A percentile compares a stretch with the other conserved stretches of the same genome.
Evolutionary conservation across 2,113 vertebrate species (phyloP).

Genomic region (Saccopteryx bilineata): DNA sequence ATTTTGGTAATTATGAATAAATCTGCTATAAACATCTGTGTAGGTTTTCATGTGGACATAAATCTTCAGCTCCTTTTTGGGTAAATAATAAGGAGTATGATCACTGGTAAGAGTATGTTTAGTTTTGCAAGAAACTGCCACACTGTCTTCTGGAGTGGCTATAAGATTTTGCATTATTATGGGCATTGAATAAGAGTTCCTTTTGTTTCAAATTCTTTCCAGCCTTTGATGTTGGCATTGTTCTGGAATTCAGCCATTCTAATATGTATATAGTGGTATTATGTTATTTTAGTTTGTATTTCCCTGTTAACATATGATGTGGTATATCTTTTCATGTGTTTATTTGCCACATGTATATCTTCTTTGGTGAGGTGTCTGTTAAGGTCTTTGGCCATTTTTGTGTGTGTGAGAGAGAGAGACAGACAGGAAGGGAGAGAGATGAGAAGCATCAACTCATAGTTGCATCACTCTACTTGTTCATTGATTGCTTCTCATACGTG

Average conservation of each 20-base stretch:
- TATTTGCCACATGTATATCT: not conserved
- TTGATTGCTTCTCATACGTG: no score
- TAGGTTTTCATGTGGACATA: not conserved
- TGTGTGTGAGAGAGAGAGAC: no score
- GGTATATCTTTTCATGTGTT: not conserved
- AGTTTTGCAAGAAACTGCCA: conserved; percentile 21
- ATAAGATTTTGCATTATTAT: not conserved
- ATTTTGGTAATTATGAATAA: not conserved
- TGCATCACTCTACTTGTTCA: no score
- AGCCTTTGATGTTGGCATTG: not conserved
- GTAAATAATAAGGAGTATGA: not conserved
- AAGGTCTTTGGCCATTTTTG: not conserved
- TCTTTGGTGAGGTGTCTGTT: not conserved
- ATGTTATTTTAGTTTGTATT: conserved; percentile 6
- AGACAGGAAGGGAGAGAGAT: no score
- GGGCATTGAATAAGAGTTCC: not conserved
- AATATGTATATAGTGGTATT: not conserved
- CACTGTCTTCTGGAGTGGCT: not conserved
- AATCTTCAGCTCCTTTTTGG: not conserved
- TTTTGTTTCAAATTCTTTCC: not conserved
- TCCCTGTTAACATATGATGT: not conserved
- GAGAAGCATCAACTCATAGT: no score
- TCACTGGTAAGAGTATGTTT: not conserved
- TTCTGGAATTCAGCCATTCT: not conserved
- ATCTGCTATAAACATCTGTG: not conserved